phyloP scores from a whole-genome alignment of 2,888 invertebrate genomes.

The Sphecodes monilicornis region DNA sequence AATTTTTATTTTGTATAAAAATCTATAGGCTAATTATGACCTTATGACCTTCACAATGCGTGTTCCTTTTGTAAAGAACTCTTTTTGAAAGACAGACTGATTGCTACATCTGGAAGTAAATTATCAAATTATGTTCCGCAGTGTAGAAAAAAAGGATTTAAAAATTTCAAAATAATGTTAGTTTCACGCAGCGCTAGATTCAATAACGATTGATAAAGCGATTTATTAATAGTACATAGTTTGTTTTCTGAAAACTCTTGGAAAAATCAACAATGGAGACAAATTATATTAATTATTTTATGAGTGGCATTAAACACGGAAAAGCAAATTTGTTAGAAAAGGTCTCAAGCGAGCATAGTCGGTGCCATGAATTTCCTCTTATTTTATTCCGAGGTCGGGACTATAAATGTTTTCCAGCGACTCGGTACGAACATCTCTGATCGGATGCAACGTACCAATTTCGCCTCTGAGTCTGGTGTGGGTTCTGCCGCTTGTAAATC shows the following conservation, averaged over 20 bases:
- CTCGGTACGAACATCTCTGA: background rate
- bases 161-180: too few relatives aligned
- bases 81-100: too few relatives aligned
- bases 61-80: too few relatives aligned
- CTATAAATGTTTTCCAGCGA: background rate
- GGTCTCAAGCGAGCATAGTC: background rate
- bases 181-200: background rate
- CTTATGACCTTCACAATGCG: too few relatives aligned
- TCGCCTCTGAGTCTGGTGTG: background rate
- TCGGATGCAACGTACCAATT: constrained; percentile 15
- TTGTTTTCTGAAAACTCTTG: background rate
- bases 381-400: background rate
- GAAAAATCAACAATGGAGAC: background rate
- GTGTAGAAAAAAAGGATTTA: too few relatives aligned
- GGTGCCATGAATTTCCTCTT: background rate
- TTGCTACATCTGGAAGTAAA: too few relatives aligned
- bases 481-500: constrained; percentile 22
- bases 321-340: background rate
- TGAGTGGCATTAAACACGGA: background rate
- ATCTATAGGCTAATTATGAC: too few relatives aligned
- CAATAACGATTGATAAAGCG: background rate
- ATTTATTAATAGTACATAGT: background rate
- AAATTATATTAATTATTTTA: background rate
- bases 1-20: too few relatives aligned
- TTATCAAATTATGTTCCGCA: too few relatives aligned